These are phyloP conservation scores for Epiblema foenella DNA, from an alignment of 2,888 invertebrate genomes.

Conservation along the genomic window DNA sequence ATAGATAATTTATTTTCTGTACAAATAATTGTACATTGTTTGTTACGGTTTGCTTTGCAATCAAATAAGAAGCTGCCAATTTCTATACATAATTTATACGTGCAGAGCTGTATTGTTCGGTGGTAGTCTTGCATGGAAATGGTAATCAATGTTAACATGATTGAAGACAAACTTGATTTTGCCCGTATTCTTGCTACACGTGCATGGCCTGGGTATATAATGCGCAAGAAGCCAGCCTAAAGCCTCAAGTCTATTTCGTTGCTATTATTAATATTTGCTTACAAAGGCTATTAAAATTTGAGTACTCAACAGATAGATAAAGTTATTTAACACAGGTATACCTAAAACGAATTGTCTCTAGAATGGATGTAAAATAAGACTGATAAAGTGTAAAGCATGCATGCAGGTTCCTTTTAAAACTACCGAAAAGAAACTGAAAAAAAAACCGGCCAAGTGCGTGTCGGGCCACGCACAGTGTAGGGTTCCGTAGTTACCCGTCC, in stretches of 20 bases:
- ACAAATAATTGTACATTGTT: slow-evolving; percentile 20
- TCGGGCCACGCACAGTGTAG: too few relatives aligned
- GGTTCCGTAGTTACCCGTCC: too few relatives aligned
- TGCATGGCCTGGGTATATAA: background rate
- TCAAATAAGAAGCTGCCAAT: background rate
- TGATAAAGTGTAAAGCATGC: background rate
- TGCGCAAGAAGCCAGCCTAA: background rate
- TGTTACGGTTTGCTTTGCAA: slow-evolving; percentile 1
- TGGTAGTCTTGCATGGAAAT: slow-evolving; percentile 21
- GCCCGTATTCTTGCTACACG: slow-evolving; percentile 6
- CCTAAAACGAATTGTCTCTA: background rate
- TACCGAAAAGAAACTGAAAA: too few relatives aligned
- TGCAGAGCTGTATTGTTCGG: slow-evolving; percentile 20
- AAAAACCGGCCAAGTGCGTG: too few relatives aligned
- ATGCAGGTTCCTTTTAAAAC: too few relatives aligned
- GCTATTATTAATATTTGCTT: background rate
- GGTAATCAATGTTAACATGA: slow-evolving; percentile 12
- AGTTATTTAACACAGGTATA: background rate
- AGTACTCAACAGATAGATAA: background rate
- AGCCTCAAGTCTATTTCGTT: background rate
- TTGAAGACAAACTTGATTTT: background rate
- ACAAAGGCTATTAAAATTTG: background rate
- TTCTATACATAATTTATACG: background rate
- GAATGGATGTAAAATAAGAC: background rate
- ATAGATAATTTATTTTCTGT: slow-evolving; percentile 1